Conservation (phyloP, 2,888 invertebrate species). For the Diloba caeruleocephala region DNA sequence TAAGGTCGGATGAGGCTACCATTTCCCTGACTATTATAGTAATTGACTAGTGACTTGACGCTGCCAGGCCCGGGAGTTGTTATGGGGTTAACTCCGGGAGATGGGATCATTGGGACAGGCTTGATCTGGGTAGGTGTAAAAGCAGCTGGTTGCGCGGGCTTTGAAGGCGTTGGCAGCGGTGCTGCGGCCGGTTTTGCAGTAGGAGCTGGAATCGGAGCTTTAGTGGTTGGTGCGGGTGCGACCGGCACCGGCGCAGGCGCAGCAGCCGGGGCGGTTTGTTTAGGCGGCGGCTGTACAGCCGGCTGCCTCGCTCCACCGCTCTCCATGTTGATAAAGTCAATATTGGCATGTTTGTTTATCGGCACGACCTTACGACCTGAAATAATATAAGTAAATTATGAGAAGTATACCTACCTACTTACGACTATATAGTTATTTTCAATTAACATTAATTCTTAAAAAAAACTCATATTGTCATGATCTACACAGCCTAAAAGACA, state of each 20-base stretch:
- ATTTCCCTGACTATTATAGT: conserved; percentile 81
- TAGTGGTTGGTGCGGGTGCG: conserved; percentile 39
- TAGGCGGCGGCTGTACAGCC: conserved; percentile 15
- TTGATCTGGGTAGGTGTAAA: conserved; percentile 62
- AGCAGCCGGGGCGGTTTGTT: conserved; percentile 39
- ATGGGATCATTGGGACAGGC: conserved; percentile 73
- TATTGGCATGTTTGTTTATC: conserved; percentile 81
- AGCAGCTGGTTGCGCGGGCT: conserved; percentile 31
- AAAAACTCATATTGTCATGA: too few species aligned
- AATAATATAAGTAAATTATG: conserved; percentile 4
- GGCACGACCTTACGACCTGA: conserved; percentile 68
- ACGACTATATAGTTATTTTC: too few species aligned
- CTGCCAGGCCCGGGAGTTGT: conserved; percentile 81
- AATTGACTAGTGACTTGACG: conserved; percentile 78
- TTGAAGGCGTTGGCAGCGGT: conserved; percentile 50
- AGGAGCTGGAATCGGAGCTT: conserved; percentile 34
- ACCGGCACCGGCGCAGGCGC: background rate
- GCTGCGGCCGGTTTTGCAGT: conserved; percentile 36
- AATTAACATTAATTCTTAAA: too few species aligned
- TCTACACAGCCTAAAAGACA: too few species aligned
- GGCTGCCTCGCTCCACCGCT: conserved; percentile 64
- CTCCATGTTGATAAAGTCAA: conserved; percentile 85
- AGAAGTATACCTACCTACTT: too few species aligned
- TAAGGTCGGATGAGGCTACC: conserved; percentile 81
- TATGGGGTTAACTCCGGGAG: conserved; percentile 64